Evolutionary conservation across 2,797 vertebrate genomes (phyloP), one percentile per base, ranked within the genome.

Genomic region (Enteromius treurensis): DNA sequence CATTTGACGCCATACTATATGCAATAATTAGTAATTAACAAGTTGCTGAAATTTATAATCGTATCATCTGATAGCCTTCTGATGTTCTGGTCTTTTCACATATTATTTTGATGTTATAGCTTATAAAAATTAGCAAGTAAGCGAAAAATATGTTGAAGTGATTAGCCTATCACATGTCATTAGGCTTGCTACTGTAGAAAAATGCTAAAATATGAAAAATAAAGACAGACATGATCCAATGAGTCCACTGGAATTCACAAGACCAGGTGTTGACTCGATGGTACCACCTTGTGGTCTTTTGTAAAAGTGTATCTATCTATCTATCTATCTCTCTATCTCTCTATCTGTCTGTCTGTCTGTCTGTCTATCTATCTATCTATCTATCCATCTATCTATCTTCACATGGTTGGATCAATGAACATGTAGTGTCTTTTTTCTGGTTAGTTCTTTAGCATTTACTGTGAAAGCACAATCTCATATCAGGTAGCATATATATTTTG

Each of bases 231-330:
- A 11, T 5, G 11, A 11, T 32, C 5, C 45, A 73, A 6, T 11
- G 15, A 49, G 51, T 32, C 7, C 69, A 49, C 1, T 1, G 3
- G 10, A 74, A 8, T 8, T 10, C 2, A 32, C 6, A n/a, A 49
- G 62, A 47, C 19, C 21, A 10, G 17, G 67, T 53, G 19, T 68
- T 51, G 40, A 62, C 79, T 81, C 55, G n/a, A 47, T 23, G 23
- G 21, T 37, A 37, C 80, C 80, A 73, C 19, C 70, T 81, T 49
- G 70, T 81, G 70, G 45, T 15, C 32, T 4, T 51, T 34, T 68
- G 77, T 23, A 51, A 47, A 60, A 60, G 49, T 21, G 49, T 14
- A 60, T 76, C 5, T 51, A 51, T 51, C 15, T 49, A 17, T 47
- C 13, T 3, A 1, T 49, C 47, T 19, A 19, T 53, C 19, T 53